Base-by-base conservation (phyloP, 2,888 invertebrate genomes). In the Eupithecia inturbata region DNA sequence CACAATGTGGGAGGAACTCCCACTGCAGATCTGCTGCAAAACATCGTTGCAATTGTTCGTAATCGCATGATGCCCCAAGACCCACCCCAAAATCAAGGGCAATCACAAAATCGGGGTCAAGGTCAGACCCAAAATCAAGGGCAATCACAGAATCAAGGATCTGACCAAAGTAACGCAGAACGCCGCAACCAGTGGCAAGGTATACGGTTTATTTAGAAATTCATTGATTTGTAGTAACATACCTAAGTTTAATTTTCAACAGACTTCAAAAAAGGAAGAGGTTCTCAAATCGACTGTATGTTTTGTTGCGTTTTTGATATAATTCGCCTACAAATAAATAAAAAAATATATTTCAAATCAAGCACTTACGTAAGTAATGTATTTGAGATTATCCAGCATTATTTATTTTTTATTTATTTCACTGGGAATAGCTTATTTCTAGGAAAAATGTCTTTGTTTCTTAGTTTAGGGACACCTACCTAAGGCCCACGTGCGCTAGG, bases 181-280 rank as follows among this genome's bases (percentile, higher is more conserved):
- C 68, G 28, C 66, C 57, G 67, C 16, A 73, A 26, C 28, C 62
- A 75, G 71, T 67, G 78, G 26, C 77, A 79, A 75, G 31, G 63
- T 63, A 63, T 63, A 19, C 33, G 14, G 63, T 63, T 31, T 33
- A 28, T 49, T 49, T 49, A n/a, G 7, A n/a, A 22, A 49, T n/a
- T 49, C n/a, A 22, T 49, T 49, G 45, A 45, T 45, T 45, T 45
- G 49, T 49, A 49, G 49, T 19, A 7, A n/a, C n/a, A 4, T 5
- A 45, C 45, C 0, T 5, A 45, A n/a, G 6, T 6, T 22, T 22
- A 9, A n/a, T 49, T 49, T 49, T 49, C 49, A 49, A 49, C 10
- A 1, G n/a, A 49, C n/a, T 22, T 49, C 22, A 19, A 3, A 19
- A 45, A 45, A 45, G 9, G n/a, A 45, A 7, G 1, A n/a, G n/a